A percentile compares a stretch with the other conserved stretches of the same genome.
Conservation (phyloP, 2,113 vertebrate species). For the Empidonax traillii region DNA sequence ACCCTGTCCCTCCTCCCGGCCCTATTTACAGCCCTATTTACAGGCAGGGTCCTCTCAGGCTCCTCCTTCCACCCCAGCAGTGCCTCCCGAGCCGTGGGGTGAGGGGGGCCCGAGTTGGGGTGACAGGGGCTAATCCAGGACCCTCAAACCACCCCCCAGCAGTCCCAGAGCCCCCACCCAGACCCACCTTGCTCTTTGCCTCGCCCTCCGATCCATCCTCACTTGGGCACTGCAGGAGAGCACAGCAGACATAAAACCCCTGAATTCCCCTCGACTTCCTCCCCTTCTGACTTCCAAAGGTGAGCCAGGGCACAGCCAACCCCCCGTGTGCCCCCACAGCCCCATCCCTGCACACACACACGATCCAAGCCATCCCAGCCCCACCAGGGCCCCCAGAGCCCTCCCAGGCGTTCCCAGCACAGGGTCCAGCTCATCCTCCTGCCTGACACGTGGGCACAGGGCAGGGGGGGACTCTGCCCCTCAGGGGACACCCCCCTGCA, state of each 20-base stretch:
- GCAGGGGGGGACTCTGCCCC: not conserved
- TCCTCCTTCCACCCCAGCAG: not conserved
- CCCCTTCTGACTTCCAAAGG: not conserved
- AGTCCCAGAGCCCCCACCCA: not conserved
- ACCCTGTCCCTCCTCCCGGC: not conserved
- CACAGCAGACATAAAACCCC: not conserved
- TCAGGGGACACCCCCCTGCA: not conserved
- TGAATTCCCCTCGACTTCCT: not conserved
- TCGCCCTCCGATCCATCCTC: not conserved
- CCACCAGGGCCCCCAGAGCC: not conserved
- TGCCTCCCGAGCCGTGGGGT: not conserved
- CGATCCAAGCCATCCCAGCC: accelerated
- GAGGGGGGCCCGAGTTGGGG: accelerated
- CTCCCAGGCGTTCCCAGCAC: not conserved
- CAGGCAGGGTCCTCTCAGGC: not conserved
- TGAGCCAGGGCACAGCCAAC: not conserved
- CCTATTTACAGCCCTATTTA: not conserved
- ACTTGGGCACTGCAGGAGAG: conserved; percentile 56
- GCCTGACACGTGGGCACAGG: accelerated
- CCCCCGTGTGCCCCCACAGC: not conserved
- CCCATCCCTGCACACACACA: accelerated
- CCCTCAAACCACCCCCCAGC: not conserved
- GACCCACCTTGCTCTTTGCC: conserved; percentile 27
- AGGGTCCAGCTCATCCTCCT: not conserved
- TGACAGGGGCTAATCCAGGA: not conserved